Base-by-base conservation (phyloP, 2,113 vertebrate species). In the Platysternon megacephalum region DNA sequence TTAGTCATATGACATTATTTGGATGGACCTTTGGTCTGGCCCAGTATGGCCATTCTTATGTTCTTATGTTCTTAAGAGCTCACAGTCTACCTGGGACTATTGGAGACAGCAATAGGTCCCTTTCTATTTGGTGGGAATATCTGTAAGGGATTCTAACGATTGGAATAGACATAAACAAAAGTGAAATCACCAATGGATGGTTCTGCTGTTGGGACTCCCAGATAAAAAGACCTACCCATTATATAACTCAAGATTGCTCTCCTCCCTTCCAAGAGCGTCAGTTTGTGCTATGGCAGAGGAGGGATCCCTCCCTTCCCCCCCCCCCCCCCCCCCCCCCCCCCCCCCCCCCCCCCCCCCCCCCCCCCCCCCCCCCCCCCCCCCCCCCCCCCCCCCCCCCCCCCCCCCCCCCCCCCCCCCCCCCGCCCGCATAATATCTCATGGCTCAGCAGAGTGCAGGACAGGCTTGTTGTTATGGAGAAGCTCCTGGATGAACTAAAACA, bases 251-350 rank as follows among this genome's bases (percentile, higher is more conserved):
- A 68, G n/a, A 49, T 42, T 39, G 2, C 17, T 87, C 39, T 46
- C 61, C 89, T 82, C 42, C 3, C 8, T 65, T 74, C 22, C 84
- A 48, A 0, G 0, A 49, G 2, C 24, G 16, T 2, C 2, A 1
- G 74, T 83, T 44, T 29, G 24, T 29, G 65, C 48, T 12, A 13
- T 74, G 65, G 72, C 29, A 65, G 29, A 65, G 32, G 16, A 35
- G 61, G 14, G 8, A n/a, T 65, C 16, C 61, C 61, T 52, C 12
- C 49, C 49, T 6, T 3, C 48, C 11, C 48, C 48, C 51, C 17
- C 17, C 16, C 17, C 17, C 49, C 2, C 16, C 51, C 51, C 6
- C 1, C 48, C 48, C 51, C 17, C 17, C 16, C 17, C 17, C 49
- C 2, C 16, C 51, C 51, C 6, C 1, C 16, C 61, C 61, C 19